A percentile compares a stretch with the other conserved stretches of the same genome.
Conservation (phyloP, 1,140 invertebrate genomes). For the Atopsyche davidsoni region DNA sequence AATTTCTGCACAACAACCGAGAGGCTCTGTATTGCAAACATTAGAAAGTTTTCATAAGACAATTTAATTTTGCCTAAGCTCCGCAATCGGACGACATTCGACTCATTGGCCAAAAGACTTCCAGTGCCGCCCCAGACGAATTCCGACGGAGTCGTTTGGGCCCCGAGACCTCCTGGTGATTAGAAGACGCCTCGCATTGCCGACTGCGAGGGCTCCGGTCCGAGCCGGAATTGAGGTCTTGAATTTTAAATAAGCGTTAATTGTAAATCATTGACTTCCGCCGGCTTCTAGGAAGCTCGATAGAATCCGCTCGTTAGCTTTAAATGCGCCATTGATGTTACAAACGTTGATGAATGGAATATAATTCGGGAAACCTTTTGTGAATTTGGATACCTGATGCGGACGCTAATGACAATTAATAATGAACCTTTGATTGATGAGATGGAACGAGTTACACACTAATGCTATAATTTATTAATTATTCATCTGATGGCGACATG, state of each 20-base stretch:
- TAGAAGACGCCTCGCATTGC: neutral
- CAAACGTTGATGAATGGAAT: neutral
- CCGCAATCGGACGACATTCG: too few species aligned
- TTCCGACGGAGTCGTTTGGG: neutral
- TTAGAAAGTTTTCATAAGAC: too few species aligned
- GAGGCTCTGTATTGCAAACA: too few species aligned
- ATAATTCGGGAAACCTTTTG: constrained; percentile 5
- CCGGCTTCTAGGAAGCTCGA: constrained; percentile 8
- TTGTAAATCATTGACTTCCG: constrained; percentile 13
- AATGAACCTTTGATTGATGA: too few species aligned
- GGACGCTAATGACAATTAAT: too few species aligned
- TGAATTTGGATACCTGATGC: too few species aligned
- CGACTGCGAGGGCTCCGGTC: neutral
- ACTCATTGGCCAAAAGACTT: neutral
- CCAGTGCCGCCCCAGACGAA: neutral
- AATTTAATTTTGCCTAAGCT: too few species aligned
- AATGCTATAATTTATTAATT: too few species aligned
- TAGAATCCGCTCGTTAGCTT: constrained; percentile 16
- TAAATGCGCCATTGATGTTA: constrained; percentile 15
- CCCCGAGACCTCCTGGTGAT: neutral
- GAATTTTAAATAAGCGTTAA: constrained; percentile 13
- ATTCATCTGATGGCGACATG: too few species aligned
- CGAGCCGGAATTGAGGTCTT: constrained; percentile 1
- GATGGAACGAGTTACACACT: too few species aligned
- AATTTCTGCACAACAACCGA: too few species aligned